These are phyloP conservation scores for Phymanthus crucifer DNA, from an alignment of 92 coral and sea anemone genomes.

Conservation along the genomic window DNA sequence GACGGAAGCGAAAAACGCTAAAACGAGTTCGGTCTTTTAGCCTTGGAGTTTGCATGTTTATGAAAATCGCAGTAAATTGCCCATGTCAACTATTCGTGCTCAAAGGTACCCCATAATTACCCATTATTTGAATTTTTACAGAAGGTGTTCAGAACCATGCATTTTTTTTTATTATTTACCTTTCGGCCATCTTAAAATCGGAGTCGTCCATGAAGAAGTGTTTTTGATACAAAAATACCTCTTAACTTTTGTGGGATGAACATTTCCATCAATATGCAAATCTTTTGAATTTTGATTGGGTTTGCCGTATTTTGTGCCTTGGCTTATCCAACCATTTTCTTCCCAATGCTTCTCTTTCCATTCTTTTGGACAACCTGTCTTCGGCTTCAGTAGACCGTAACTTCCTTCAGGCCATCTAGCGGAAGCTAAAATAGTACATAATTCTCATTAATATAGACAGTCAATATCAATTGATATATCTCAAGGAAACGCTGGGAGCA, in stretches of 20 bases:
- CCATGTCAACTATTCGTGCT: not conserved
- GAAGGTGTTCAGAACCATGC: too few relatives aligned
- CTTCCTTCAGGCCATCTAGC: slow-evolving; percentile 46
- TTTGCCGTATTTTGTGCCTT: slow-evolving; percentile 11
- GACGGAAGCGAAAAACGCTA: too few relatives aligned
- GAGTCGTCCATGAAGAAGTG: not conserved
- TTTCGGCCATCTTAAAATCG: slow-evolving; percentile 24
- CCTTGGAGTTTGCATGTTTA: too few relatives aligned
- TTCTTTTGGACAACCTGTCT: slow-evolving; percentile 38
- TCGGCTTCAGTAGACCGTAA: slow-evolving; percentile 49
- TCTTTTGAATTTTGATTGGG: slow-evolving; percentile 3
- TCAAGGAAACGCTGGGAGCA: too few relatives aligned
- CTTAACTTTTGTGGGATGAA: slow-evolving; percentile 3
- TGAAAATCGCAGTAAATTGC: too few relatives aligned
- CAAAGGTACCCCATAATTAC: not conserved
- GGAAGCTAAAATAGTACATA: too few relatives aligned
- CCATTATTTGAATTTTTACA: not conserved
- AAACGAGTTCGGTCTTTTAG: too few relatives aligned
- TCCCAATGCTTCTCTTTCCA: slow-evolving; percentile 18
- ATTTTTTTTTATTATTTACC: not conserved
- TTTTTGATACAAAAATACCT: slow-evolving; percentile 31
- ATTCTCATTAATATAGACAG: too few relatives aligned
- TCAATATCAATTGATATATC: too few relatives aligned
- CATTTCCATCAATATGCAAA: slow-evolving; percentile 43
- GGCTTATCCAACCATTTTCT: slow-evolving; percentile 28